Evolutionary conservation across 2,888 invertebrate species (phyloP).

Genomic region (Drosophila prolongata): DNA sequence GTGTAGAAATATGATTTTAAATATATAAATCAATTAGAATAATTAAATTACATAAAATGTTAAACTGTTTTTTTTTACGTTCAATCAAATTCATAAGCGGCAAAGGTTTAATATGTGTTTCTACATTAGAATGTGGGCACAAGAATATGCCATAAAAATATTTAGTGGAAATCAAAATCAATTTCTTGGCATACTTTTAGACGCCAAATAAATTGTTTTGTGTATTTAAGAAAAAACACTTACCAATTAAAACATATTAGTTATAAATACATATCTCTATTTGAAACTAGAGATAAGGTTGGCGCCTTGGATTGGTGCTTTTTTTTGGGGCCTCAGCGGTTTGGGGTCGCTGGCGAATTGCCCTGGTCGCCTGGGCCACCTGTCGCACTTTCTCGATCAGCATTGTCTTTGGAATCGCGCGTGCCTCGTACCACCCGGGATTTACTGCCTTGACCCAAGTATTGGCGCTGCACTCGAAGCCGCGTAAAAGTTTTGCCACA

Average conservation of each 20-base stretch:
- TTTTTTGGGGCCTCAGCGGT: background rate
- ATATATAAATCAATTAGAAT: no score
- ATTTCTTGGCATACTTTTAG: background rate
- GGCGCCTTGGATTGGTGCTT: background rate
- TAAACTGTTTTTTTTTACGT: no score
- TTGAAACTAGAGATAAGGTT: background rate
- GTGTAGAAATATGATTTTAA: no score
- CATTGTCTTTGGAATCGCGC: constrained; percentile 44
- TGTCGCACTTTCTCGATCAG: constrained; percentile 15
- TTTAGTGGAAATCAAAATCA: no score
- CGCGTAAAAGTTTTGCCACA: constrained; percentile 48
- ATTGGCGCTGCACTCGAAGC: constrained; percentile 10
- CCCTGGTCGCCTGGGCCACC: background rate
- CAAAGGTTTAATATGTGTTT: no score
- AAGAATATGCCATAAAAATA: no score
- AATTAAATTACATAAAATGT: no score
- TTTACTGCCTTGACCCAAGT: constrained; percentile 55
- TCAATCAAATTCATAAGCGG: no score
- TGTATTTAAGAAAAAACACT: background rate
- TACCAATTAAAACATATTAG: background rate
- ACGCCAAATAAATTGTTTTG: no score
- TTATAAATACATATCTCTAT: background rate
- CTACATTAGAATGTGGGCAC: background rate
- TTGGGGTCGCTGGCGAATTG: background rate
- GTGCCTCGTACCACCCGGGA: constrained; percentile 56